Conservation (phyloP, 2,113 vertebrate species). For the Coturnix japonica region DNA sequence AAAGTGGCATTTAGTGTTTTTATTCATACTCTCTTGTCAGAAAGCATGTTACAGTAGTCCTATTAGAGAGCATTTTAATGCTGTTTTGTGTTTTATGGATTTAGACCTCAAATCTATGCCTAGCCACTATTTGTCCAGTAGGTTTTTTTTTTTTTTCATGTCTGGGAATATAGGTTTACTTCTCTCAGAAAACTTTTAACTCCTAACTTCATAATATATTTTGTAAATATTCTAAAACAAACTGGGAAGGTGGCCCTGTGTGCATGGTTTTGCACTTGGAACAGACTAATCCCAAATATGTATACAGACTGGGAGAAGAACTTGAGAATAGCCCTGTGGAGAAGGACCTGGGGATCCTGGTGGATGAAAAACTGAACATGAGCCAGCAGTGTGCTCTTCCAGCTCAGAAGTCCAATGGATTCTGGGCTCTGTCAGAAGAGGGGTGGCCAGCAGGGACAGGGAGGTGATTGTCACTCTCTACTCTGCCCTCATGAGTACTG, state of each 20-base stretch:
- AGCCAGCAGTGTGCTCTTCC: too few relatives aligned
- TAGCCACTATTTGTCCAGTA: not conserved
- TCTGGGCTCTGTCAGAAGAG: too few relatives aligned
- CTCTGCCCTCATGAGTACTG: too few relatives aligned
- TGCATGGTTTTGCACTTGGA: too few relatives aligned
- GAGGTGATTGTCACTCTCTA: too few relatives aligned
- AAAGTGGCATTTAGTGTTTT: slow-evolving; percentile 17
- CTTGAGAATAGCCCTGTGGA: too few relatives aligned
- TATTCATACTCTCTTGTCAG: not conserved
- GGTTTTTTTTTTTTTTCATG: not conserved
- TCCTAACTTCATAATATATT: not conserved
- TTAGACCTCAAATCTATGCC: not conserved
- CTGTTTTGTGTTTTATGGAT: not conserved
- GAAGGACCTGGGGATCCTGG: too few relatives aligned
- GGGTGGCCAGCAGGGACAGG: too few relatives aligned
- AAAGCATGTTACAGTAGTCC: not conserved
- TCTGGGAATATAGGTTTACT: not conserved
- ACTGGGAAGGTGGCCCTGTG: not conserved
- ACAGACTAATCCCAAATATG: too few relatives aligned
- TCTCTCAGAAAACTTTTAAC: not conserved
- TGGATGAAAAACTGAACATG: too few relatives aligned
- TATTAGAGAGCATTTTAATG: not conserved
- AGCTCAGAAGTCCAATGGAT: too few relatives aligned
- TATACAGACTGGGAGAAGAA: too few relatives aligned
- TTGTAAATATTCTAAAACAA: not conserved